phyloP scores from a whole-genome alignment of 1,140 invertebrate genomes.

The Spodoptera litura region DNA sequence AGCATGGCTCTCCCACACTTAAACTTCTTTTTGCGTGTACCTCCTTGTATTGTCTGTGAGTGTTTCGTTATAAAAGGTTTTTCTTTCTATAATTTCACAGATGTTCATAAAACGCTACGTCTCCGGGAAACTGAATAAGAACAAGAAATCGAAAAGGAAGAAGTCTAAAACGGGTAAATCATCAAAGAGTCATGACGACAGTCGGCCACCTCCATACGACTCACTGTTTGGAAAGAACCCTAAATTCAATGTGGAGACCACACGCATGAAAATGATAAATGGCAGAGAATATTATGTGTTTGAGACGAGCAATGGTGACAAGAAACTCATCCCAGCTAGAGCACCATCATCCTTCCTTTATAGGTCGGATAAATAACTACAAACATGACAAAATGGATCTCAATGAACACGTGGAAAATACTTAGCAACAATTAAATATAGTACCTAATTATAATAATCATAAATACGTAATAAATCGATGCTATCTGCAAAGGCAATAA shows the following conservation, averaged over 20 bases:
- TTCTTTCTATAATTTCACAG: conserved; percentile 55
- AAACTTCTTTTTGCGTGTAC: no score
- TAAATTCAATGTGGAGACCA: conserved; percentile 79
- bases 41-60: no score
- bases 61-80: no score
- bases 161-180: conserved; percentile 50
- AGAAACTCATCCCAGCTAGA: conserved; percentile 89
- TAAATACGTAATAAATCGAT: not conserved
- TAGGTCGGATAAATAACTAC: conserved; percentile 62
- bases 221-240: conserved; percentile 83
- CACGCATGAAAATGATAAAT: conserved; percentile 88
- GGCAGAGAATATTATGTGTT: conserved; percentile 91
- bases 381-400: not conserved
- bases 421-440: not conserved
- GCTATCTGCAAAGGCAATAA: not conserved
- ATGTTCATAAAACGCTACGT: conserved; percentile 68
- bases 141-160: conserved; percentile 48
- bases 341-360: conserved; percentile 91
- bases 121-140: conserved; percentile 52
- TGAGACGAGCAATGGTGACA: conserved; percentile 86
- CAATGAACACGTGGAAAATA: conserved; percentile 17
- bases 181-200: conserved; percentile 60
- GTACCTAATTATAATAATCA: not conserved
- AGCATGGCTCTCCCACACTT: no score
- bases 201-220: conserved; percentile 86